phyloP scores from a whole-genome alignment of 2,888 invertebrate species.

The Dyspetes luteomarginatus region DNA sequence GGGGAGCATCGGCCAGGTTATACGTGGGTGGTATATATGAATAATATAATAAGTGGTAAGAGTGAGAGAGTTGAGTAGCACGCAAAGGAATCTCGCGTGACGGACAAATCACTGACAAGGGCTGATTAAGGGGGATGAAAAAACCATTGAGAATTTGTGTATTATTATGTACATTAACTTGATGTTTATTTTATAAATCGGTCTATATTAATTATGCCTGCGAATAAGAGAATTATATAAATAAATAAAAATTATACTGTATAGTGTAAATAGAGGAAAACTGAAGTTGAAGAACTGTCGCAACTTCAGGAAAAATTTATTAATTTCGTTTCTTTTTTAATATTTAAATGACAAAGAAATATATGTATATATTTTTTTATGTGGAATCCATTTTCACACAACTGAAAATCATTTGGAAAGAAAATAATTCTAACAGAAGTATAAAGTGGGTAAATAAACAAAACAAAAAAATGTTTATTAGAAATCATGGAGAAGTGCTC shows the following conservation, averaged over 20 bases:
- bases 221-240: too few species aligned
- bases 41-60: constrained; percentile 67
- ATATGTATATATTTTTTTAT: too few species aligned
- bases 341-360: too few species aligned
- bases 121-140: constrained; percentile 68
- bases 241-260: too few species aligned
- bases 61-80: constrained; percentile 57
- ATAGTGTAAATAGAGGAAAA: too few species aligned
- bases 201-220: not conserved
- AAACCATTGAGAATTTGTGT: constrained; percentile 18
- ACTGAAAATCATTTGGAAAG: not conserved
- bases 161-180: constrained; percentile 11
- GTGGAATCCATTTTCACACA: too few species aligned
- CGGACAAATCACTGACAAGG: constrained; percentile 71
- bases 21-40: constrained; percentile 74
- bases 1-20: not conserved
- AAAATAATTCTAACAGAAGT: too few species aligned
- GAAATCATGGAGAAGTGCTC: not conserved
- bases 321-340: not conserved
- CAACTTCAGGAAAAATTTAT: too few species aligned
- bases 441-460: not conserved
- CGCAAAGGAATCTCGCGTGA: constrained; percentile 72
- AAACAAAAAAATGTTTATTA: not conserved
- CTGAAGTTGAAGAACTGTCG: too few species aligned
- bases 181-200: constrained; percentile 26